A percentile compares a stretch with the other conserved stretches of the same genome.
phyloP scores from a whole-genome alignment of 2,888 invertebrate species.

The Heliconius aoede region DNA sequence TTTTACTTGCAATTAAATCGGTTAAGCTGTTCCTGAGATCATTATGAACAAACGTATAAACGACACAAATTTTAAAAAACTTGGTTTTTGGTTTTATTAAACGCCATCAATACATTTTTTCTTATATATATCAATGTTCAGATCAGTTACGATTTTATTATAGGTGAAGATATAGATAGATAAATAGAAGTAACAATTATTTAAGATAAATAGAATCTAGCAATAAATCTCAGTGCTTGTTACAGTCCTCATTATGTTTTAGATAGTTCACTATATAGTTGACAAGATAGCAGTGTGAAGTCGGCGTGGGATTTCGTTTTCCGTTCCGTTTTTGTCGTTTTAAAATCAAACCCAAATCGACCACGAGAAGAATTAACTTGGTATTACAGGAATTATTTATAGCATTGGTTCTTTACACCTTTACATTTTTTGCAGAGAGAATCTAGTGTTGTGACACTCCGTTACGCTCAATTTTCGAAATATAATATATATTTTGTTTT shows the following conservation, averaged over 20 bases:
- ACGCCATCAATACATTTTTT: too few relatives aligned
- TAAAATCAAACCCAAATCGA: neutral
- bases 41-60: too few relatives aligned
- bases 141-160: too few relatives aligned
- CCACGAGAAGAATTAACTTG: neutral
- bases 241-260: conserved; percentile 13
- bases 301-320: conserved; percentile 11
- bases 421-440: neutral
- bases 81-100: neutral
- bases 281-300: conserved; percentile 9
- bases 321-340: too few relatives aligned
- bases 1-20: too few relatives aligned
- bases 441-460: neutral
- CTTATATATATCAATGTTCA: too few relatives aligned
- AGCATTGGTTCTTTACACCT: too few relatives aligned
- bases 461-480: neutral
- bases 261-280: conserved; percentile 9
- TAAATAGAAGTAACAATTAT: too few relatives aligned
- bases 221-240: conserved; percentile 5
- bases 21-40: too few relatives aligned
- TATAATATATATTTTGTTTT: neutral
- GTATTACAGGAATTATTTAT: neutral
- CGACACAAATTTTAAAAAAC: too few relatives aligned
- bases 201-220: neutral
- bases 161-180: too few relatives aligned